Evolutionary conservation across 2,113 vertebrate genomes (phyloP).

Genomic region (Isurus oxyrinchus): DNA sequence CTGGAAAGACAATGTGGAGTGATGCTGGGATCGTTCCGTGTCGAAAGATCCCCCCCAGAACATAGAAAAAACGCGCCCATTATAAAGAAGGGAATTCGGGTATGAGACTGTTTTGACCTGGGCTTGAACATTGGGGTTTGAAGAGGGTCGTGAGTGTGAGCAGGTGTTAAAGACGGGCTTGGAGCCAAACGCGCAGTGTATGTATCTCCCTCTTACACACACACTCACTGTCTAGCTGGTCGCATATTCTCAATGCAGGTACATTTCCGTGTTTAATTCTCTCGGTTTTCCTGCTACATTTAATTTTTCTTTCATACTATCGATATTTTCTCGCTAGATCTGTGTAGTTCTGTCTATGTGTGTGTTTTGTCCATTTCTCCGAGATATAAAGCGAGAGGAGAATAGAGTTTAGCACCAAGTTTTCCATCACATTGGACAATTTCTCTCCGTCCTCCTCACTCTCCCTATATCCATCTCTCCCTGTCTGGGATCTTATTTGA

Average conservation of each 20-base stretch:
- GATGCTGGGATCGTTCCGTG: background rate
- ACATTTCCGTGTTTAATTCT: background rate
- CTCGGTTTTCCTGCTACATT: background rate
- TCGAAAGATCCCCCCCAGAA: background rate
- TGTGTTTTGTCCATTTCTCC: background rate
- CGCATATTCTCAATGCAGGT: background rate
- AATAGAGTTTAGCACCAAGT: background rate
- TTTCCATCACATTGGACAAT: background rate
- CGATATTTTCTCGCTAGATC: background rate
- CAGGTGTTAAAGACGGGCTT: background rate
- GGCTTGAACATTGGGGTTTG: background rate
- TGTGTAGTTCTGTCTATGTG: background rate
- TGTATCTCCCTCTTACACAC: background rate
- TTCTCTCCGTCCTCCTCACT: background rate
- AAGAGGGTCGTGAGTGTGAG: background rate
- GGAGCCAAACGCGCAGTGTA: background rate
- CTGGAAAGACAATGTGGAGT: background rate
- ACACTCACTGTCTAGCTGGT: background rate
- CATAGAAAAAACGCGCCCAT: background rate
- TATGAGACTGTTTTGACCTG: background rate
- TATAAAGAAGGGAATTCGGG: background rate
- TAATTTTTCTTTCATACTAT: background rate
- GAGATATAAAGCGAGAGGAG: background rate
- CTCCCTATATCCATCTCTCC: conserved; percentile 38
- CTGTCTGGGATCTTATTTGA: conserved; percentile 42